Evolutionary conservation across 2,797 vertebrate species (phyloP).

Genomic region (Eospalax fontanierii): DNA sequence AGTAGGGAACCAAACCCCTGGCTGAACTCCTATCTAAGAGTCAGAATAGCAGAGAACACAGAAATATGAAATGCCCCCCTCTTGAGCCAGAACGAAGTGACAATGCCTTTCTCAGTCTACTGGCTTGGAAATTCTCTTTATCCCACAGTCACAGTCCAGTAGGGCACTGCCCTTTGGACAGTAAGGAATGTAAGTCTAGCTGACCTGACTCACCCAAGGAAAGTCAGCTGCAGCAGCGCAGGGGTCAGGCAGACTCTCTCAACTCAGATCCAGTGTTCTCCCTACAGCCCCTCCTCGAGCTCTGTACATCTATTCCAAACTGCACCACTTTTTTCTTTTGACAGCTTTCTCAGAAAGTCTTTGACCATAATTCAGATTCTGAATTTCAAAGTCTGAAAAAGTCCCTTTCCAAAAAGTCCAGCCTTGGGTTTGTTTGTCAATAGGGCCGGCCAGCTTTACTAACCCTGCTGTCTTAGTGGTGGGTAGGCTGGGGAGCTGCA

Average conservation of each 20-base stretch:
- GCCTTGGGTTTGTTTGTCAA: background rate
- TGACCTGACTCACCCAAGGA: background rate
- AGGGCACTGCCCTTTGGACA: background rate
- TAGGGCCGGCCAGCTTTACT: background rate
- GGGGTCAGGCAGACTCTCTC: background rate
- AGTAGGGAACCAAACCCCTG: too few relatives aligned
- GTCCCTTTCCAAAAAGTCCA: background rate
- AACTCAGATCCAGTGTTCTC: fast-evolving
- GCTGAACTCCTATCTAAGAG: background rate
- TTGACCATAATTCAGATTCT: background rate
- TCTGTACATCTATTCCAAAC: background rate
- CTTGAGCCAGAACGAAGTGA: background rate
- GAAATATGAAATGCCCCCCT: background rate
- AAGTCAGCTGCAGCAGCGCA: background rate
- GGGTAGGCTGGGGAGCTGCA: background rate
- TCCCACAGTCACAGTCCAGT: background rate
- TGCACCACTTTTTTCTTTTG: background rate
- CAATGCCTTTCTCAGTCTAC: background rate
- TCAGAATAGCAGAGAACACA: background rate
- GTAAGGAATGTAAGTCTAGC: background rate
- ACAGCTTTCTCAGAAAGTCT: background rate
- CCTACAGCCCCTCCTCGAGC: background rate
- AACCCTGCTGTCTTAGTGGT: background rate
- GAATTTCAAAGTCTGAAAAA: constrained; percentile 5
- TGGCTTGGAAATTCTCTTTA: background rate